Conservation (phyloP, 2,888 invertebrate species). For the Anarsia innoxiella region DNA sequence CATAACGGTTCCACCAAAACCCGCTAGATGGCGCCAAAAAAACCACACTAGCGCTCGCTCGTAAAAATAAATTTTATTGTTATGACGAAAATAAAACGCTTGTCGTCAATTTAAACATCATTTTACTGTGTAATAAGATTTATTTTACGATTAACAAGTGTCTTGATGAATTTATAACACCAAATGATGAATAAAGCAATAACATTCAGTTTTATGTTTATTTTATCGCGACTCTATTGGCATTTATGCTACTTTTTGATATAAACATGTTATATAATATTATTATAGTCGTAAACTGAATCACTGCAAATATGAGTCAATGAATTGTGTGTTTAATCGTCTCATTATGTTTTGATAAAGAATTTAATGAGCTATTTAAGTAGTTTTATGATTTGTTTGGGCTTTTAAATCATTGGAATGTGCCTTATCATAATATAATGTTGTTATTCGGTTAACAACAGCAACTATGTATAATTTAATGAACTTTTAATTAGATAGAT, state of each 20-base stretch:
- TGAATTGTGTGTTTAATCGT: slow-evolving; percentile 18
- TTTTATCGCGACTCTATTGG: slow-evolving; percentile 66
- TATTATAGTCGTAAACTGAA: slow-evolving; percentile 43
- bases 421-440: background rate
- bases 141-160: slow-evolving; percentile 75
- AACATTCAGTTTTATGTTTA: slow-evolving; percentile 64
- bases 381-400: slow-evolving; percentile 22
- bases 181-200: slow-evolving; percentile 71
- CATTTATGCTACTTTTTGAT: slow-evolving; percentile 54
- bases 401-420: slow-evolving; percentile 11
- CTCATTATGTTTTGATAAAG: slow-evolving; percentile 27
- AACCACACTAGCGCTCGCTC: slow-evolving; percentile 44
- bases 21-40: slow-evolving; percentile 58
- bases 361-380: slow-evolving; percentile 28
- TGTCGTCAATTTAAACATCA: slow-evolving; percentile 75
- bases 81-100: slow-evolving; percentile 76
- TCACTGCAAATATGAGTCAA: slow-evolving; percentile 41
- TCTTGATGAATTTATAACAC: slow-evolving; percentile 73
- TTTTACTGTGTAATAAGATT: slow-evolving; percentile 74
- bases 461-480: no score
- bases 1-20: slow-evolving; percentile 30
- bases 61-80: slow-evolving; percentile 76
- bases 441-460: no score
- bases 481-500: no score
- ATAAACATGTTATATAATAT: slow-evolving; percentile 40